Base-by-base conservation (phyloP, 2,113 vertebrate genomes). In the Garra rufa region DNA sequence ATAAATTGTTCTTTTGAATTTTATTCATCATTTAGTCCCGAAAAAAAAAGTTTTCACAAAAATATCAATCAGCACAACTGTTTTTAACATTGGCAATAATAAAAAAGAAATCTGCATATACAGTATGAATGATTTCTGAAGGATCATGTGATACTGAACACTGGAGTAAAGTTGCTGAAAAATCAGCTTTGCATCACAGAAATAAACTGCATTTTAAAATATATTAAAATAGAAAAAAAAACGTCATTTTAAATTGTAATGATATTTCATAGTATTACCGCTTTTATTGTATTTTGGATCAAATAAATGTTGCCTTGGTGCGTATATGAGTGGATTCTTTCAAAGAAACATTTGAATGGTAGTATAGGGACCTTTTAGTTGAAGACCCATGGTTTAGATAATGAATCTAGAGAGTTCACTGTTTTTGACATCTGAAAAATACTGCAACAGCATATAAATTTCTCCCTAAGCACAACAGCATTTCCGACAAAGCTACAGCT, bases 351-450 rank as follows among this genome's bases (percentile, higher is more conserved):
- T 7, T 6, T 30, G 9, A n/a, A n/a, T 11, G 11, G 30, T 67
- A n/a, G 34, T 43, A 5, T 17, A 34, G 15, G 1, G 30, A 19
- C 6, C 61, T n/a, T 65, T 15, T 14, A 24, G 52, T 9, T 21
- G 52, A 55, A 55, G 21, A n/a, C 21, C 8, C 3, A n/a, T 9
- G 19, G 43, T 48, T 50, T 76, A 15, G 30, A 59, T 59, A 59
- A 57, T n/a, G 50, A 76, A n/a, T 55, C 6, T n/a, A 38, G 50
- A n/a, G 19, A 24, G 34, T 77, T 57, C 21, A 77, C 21, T 10
- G 21, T 9, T 59, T 77, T 77, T 77, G 75, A 77, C 52, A 43
- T 77, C 34, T 77, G 76, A 6, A 77, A 77, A n/a, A 48, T 10
- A 34, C 74, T 6, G 28, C 9, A 76, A n/a, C 52, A 59, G 50